Percentiles rank a stretch among this genome's conserved stretches.
Conservation (phyloP, 2,797 vertebrate genomes). For the Myotis findleyi region DNA sequence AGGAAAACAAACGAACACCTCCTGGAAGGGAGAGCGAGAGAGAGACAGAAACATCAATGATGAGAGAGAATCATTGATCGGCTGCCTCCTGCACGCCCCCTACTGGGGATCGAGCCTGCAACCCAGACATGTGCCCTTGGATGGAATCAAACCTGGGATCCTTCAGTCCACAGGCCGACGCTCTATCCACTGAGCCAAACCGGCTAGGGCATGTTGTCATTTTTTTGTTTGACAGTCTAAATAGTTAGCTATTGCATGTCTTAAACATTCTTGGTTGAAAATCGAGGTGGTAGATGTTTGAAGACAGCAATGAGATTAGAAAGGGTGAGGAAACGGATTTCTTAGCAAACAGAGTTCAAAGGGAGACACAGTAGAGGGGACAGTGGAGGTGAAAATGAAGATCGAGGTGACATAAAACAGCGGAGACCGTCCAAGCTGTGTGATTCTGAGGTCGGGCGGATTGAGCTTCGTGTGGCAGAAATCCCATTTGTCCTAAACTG, state of each 20-base stretch:
- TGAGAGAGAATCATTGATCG: too few species aligned
- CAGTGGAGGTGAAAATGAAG: neutral
- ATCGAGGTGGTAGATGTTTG: neutral
- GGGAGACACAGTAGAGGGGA: neutral
- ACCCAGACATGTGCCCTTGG: too few species aligned
- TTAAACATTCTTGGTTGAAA: neutral
- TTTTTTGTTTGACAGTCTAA: neutral
- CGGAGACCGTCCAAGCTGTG: neutral
- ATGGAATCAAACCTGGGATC: too few species aligned
- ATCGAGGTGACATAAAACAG: neutral
- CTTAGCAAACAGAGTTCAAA: neutral
- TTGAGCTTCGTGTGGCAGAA: neutral
- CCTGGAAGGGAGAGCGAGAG: too few species aligned
- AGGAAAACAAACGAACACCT: too few species aligned
- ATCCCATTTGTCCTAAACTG: neutral
- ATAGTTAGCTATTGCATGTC: neutral
- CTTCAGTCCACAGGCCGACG: too few species aligned
- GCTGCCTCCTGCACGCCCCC: too few species aligned
- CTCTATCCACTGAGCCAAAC: too few species aligned
- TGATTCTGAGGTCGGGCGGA: neutral
- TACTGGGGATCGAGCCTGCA: too few species aligned
- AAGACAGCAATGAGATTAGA: neutral
- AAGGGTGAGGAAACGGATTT: neutral
- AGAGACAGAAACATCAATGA: too few species aligned
- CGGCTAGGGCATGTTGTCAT: too few species aligned